These are phyloP conservation scores for Sinella curviseta DNA, from an alignment of 1,140 invertebrate species.

Conservation along the genomic window DNA sequence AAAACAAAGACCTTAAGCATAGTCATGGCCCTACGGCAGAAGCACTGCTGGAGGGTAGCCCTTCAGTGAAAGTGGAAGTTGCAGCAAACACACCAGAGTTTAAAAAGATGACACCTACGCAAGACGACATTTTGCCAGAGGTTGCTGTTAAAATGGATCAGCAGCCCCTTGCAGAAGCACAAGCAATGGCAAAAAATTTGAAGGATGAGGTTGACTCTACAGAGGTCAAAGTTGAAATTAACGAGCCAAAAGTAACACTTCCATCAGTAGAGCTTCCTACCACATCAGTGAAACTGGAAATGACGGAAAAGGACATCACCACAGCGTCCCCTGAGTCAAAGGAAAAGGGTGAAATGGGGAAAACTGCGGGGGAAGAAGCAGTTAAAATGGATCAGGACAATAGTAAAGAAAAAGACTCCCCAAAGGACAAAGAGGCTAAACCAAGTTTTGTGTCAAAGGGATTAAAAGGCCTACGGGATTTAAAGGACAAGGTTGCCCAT, in stretches of 20 bases:
- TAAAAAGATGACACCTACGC: slow-evolving; percentile 26
- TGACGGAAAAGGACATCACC: background rate
- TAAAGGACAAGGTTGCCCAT: slow-evolving; percentile 52
- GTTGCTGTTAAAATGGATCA: slow-evolving; percentile 5
- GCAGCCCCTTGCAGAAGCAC: background rate
- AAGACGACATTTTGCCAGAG: slow-evolving; percentile 17
- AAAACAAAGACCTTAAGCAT: slow-evolving; percentile 22
- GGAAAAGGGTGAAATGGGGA: background rate
- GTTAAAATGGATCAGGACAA: background rate
- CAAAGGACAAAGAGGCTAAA: slow-evolving; percentile 27
- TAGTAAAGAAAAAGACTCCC: slow-evolving; percentile 18
- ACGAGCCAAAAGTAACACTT: slow-evolving; percentile 7
- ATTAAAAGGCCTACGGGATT: slow-evolving; percentile 50
- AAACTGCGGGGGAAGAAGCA: background rate
- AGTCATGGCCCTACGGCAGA: slow-evolving; percentile 12
- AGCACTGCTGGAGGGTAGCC: background rate
- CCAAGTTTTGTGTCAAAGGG: slow-evolving; percentile 40
- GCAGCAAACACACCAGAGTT: slow-evolving; percentile 31
- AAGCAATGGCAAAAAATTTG: background rate
- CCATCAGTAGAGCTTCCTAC: background rate
- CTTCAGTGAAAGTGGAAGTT: slow-evolving; percentile 11
- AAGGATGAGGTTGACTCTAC: slow-evolving; percentile 18
- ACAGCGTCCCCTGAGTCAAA: background rate
- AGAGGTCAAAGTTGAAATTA: background rate
- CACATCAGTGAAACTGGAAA: slow-evolving; percentile 24